These are phyloP conservation scores for Eleginops maclovinus DNA, from an alignment of 2,113 vertebrate genomes.

Conservation along the genomic window DNA sequence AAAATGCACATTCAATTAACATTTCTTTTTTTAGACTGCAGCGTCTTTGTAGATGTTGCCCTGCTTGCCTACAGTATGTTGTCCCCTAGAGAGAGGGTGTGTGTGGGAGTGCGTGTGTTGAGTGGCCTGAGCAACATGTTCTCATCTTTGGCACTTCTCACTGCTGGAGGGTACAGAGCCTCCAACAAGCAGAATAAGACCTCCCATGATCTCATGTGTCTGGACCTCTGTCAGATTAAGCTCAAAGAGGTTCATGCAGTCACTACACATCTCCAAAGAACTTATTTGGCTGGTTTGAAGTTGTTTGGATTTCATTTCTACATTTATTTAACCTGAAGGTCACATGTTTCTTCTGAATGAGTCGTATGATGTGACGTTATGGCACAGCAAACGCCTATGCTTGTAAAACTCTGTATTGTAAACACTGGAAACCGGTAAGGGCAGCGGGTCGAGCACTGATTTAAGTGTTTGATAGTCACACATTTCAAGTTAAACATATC, in stretches of 20 bases:
- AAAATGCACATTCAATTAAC: background rate
- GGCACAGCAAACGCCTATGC: background rate
- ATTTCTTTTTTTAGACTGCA: constrained; percentile 15
- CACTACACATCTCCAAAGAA: background rate
- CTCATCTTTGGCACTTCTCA: constrained; percentile 47
- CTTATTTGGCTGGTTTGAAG: background rate
- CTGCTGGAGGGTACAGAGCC: background rate
- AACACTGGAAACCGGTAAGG: background rate
- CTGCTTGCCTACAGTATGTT: background rate
- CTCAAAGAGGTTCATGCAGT: background rate
- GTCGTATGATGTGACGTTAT: background rate
- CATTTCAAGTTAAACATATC: background rate
- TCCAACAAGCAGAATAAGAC: background rate
- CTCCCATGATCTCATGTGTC: background rate
- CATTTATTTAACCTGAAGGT: background rate
- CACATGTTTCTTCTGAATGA: constrained; percentile 1
- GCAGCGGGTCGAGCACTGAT: background rate
- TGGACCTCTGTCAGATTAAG: background rate
- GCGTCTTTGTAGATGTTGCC: constrained; percentile 24
- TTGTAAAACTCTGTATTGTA: background rate
- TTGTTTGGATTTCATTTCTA: constrained; percentile 14
- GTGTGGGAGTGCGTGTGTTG: constrained; percentile 27
- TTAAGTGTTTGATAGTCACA: background rate
- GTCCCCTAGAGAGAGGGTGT: constrained; percentile 39
- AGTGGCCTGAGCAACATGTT: constrained; percentile 37